These are phyloP conservation scores for Drosophila rhopaloa DNA, from an alignment of 1,140 invertebrate species.

Conservation along the genomic window DNA sequence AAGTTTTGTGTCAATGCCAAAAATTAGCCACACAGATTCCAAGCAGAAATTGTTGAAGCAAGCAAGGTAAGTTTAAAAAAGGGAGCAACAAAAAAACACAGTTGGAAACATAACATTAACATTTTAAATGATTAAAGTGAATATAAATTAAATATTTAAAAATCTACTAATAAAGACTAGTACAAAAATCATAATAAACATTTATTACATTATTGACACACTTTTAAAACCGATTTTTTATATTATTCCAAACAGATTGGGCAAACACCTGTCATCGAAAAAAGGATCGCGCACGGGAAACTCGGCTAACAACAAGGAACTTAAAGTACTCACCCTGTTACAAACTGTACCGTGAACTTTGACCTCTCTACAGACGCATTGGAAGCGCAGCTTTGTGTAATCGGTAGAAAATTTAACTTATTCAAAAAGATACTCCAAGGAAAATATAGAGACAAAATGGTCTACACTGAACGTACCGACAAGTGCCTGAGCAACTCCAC, in stretches of 20 bases:
- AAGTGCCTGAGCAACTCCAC: constrained; percentile 52
- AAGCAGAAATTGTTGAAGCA: constrained; percentile 72
- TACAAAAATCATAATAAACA: no score
- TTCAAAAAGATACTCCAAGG: constrained; percentile 14
- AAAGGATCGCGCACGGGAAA: constrained; percentile 90
- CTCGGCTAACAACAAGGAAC: constrained; percentile 89
- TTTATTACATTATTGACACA: no score
- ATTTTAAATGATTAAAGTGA: no score
- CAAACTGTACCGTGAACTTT: constrained; percentile 89
- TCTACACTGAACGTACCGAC: constrained; percentile 77
- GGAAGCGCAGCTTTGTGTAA: constrained; percentile 41
- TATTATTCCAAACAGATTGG: constrained; percentile 85
- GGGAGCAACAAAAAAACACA: no score
- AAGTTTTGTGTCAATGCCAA: constrained; percentile 84
- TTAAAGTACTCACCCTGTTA: constrained; percentile 90
- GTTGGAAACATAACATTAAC: no score
- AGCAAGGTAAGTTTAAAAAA: constrained; percentile 40
- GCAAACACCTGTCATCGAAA: constrained; percentile 88
- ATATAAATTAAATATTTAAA: no score
- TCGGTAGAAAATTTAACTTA: constrained; percentile 33
- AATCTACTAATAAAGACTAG: no score
- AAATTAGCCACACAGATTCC: constrained; percentile 63
- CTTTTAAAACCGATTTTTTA: neutral
- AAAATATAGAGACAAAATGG: constrained; percentile 57
- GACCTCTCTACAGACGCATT: constrained; percentile 21